Percentiles rank a stretch among this genome's conserved stretches.
Conservation (phyloP, 1,140 invertebrate species). For the Trachymyrmex septentrionalis region DNA sequence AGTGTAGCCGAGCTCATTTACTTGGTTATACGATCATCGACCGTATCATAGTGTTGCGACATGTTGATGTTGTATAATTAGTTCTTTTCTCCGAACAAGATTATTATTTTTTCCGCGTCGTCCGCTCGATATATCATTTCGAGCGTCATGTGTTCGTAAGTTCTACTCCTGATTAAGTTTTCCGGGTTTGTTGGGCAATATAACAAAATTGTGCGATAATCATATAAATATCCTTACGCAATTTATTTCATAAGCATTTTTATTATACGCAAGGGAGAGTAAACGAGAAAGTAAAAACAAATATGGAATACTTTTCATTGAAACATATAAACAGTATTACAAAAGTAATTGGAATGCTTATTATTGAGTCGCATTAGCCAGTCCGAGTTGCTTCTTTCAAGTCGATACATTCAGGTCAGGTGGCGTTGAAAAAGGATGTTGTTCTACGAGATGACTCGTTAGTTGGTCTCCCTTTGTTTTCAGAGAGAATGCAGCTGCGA, state of each 20-base stretch:
- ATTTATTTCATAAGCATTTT: slow-evolving; percentile 35
- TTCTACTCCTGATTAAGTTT: not conserved
- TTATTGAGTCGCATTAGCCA: not conserved
- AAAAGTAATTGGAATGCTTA: slow-evolving; percentile 10
- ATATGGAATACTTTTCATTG: not conserved
- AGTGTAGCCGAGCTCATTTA: not conserved
- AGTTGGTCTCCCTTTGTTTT: not conserved
- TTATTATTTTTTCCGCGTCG: slow-evolving; percentile 22
- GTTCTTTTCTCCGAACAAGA: slow-evolving; percentile 17
- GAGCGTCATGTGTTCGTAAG: not conserved
- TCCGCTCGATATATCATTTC: slow-evolving; percentile 1
- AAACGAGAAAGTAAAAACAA: not conserved
- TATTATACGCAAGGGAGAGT: not conserved
- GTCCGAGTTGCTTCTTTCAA: not conserved
- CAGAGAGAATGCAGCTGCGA: slow-evolving; percentile 18
- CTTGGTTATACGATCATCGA: slow-evolving; percentile 13
- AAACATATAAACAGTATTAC: not conserved
- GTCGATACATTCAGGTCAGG: not conserved
- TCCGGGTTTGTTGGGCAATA: slow-evolving; percentile 9
- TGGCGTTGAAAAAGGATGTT: not conserved
- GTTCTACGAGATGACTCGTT: not conserved
- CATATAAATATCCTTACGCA: slow-evolving; percentile 12
- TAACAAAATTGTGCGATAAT: not conserved
- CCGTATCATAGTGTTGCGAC: slow-evolving; percentile 45
- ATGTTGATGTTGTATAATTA: slow-evolving; percentile 44